Evolutionary conservation across 1,140 invertebrate genomes (phyloP), one percentile per base, ranked within the genome.

Genomic region (Philotrypesis tridentata): DNA sequence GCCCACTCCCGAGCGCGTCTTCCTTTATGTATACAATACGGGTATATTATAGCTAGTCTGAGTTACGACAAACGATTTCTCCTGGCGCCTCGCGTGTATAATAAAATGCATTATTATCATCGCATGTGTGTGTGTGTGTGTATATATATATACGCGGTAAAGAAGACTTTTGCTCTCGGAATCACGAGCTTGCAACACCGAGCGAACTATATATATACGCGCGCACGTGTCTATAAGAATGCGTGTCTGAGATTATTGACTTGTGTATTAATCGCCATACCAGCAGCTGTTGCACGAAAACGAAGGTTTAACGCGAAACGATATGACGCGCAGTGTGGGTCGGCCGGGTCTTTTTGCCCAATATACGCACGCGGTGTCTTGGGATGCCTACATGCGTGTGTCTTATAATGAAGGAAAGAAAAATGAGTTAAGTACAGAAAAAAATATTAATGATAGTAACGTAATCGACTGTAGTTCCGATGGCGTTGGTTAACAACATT

Each of bases 131-230:
- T 43, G 12, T 5, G 40, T 8, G 33, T 37, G 33, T 3, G 33
- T 37, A 37, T 37, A 37, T 37, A 8, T 37, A 8, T 14, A 14
- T 43, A 5, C 12, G 12, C 33, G 3, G 33, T 9, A 37, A 21
- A 68, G 17, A 70, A 55, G 48, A 31, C 67, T 70, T 33, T 73
- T 55, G 25, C n/a, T 55, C 25, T 68, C 14, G 23, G 65, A 40
- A 76, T 76, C 55, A 48, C 33, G 25, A 65, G 12, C 37, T 7
- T 37, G 63, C 43, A 29, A 77, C 65, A 33, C 55, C 43, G 37
- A 29, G 63, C 21, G 5, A 68, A 21, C 29, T 68, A 6, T 68
- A 9, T 68, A 31, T 29, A 6, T 68, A 27, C 7, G 21, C 48
- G 48, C 17, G 43, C n/a, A 55, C 48, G 17, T 55, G 48, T 55